These are phyloP conservation scores for Epinephelus coioides DNA, from an alignment of 2,797 vertebrate genomes.

Conservation along the genomic window DNA sequence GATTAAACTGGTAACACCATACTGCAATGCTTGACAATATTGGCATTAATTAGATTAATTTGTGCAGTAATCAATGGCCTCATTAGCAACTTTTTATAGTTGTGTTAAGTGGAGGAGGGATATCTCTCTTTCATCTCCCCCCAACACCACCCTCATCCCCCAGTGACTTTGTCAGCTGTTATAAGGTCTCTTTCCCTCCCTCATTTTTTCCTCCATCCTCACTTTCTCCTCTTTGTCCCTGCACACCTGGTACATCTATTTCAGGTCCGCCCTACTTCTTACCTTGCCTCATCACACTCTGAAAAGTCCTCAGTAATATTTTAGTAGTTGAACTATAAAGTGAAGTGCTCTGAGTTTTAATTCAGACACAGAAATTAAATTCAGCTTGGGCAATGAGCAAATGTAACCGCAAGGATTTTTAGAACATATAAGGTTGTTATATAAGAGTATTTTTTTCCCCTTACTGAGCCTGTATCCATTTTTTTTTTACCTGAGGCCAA, in stretches of 20 bases:
- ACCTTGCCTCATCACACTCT: slow-evolving; percentile 17
- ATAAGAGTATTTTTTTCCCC: not conserved
- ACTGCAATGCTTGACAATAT: not conserved
- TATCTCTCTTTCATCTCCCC: not conserved
- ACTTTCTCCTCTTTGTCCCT: slow-evolving; percentile 14
- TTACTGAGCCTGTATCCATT: not conserved
- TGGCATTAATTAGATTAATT: slow-evolving; percentile 3
- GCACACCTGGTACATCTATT: slow-evolving; percentile 82
- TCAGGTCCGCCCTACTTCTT: slow-evolving; percentile 83
- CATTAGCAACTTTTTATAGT: slow-evolving; percentile 30
- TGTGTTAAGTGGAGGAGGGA: slow-evolving; percentile 8
- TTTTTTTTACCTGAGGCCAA: slow-evolving; percentile 2
- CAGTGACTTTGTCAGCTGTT: slow-evolving; percentile 26
- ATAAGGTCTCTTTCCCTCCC: not conserved
- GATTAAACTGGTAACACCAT: not conserved
- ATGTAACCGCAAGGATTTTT: not conserved
- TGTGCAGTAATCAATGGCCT: slow-evolving; percentile 22
- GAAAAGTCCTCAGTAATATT: slow-evolving; percentile 37
- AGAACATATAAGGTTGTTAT: not conserved
- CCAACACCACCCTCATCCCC: not conserved
- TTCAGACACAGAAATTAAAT: slow-evolving; percentile 1
- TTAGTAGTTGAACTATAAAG: slow-evolving; percentile 31
- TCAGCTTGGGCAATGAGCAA: not conserved
- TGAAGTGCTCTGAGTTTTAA: not conserved
- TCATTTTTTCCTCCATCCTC: slow-evolving; percentile 27